These are phyloP conservation scores for Schizopygopsis pylzovi DNA, from an alignment of 2,797 vertebrate species.

Conservation along the genomic window DNA sequence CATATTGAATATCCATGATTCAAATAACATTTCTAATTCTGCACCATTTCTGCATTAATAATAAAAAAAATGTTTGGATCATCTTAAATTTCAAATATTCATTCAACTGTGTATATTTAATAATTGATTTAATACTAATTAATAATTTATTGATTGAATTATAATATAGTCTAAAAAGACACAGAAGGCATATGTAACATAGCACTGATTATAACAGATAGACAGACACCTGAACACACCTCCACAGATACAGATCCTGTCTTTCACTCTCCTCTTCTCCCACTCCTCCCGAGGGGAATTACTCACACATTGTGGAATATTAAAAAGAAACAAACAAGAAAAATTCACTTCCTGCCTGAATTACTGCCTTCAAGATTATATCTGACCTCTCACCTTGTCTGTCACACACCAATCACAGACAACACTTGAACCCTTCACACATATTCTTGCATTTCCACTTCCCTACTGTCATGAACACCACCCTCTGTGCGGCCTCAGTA, in stretches of 20 bases:
- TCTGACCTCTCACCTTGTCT: slow-evolving; percentile 78
- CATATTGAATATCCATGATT: neutral
- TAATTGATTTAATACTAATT: neutral
- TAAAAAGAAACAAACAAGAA: slow-evolving; percentile 84
- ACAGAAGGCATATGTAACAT: neutral
- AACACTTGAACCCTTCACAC: slow-evolving; percentile 38
- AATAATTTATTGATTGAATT: neutral
- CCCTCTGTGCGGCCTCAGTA: neutral
- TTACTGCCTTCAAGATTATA: slow-evolving; percentile 79
- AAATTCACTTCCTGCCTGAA: slow-evolving; percentile 79
- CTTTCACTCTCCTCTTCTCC: slow-evolving; percentile 14
- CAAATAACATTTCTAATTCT: neutral
- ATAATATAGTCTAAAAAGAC: neutral
- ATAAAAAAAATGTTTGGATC: neutral
- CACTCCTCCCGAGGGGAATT: slow-evolving; percentile 50
- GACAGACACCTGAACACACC: slow-evolving; percentile 27
- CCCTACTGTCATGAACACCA: slow-evolving; percentile 15
- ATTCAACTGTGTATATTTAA: neutral
- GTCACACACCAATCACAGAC: slow-evolving; percentile 69
- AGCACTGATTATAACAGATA: slow-evolving; percentile 19
- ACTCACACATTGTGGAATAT: slow-evolving; percentile 70
- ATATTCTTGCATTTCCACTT: slow-evolving; percentile 23
- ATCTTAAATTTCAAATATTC: neutral
- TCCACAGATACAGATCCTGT: slow-evolving; percentile 50
- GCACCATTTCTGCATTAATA: neutral